These are phyloP conservation scores for Cosmia pyralina DNA, from an alignment of 2,888 invertebrate species.

Conservation along the genomic window DNA sequence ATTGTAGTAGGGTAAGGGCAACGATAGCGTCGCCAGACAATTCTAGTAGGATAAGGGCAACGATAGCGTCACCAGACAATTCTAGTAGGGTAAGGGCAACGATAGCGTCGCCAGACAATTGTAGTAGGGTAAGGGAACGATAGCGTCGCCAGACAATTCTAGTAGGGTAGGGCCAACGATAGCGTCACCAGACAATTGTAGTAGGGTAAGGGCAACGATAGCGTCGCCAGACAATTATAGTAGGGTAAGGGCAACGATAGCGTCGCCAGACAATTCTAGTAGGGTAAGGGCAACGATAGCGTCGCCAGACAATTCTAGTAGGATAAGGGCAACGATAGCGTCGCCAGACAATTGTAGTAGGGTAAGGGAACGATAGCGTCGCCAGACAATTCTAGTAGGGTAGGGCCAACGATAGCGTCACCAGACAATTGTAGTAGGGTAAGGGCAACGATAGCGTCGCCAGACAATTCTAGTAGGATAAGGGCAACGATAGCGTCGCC, in stretches of 20 bases:
- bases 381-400: constrained; percentile 23
- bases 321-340: constrained; percentile 9
- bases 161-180: constrained; percentile 6
- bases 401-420: constrained; percentile 12
- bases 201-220: constrained; percentile 10
- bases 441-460: constrained; percentile 12
- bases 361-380: constrained; percentile 14
- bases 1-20: constrained; percentile 1
- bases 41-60: background rate
- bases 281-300: constrained; percentile 11
- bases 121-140: constrained; percentile 11
- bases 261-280: constrained; percentile 21
- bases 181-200: constrained; percentile 23
- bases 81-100: constrained; percentile 1
- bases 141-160: constrained; percentile 28
- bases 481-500: constrained; percentile 14
- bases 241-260: constrained; percentile 11
- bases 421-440: constrained; percentile 17
- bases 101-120: constrained; percentile 25
- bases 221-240: constrained; percentile 19
- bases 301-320: constrained; percentile 22
- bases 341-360: constrained; percentile 19
- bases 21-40: constrained; percentile 26
- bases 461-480: constrained; percentile 19
- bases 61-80: constrained; percentile 27